Base-by-base conservation (phyloP, 2,113 vertebrate species). In the Rattus norvegicus region DNA sequence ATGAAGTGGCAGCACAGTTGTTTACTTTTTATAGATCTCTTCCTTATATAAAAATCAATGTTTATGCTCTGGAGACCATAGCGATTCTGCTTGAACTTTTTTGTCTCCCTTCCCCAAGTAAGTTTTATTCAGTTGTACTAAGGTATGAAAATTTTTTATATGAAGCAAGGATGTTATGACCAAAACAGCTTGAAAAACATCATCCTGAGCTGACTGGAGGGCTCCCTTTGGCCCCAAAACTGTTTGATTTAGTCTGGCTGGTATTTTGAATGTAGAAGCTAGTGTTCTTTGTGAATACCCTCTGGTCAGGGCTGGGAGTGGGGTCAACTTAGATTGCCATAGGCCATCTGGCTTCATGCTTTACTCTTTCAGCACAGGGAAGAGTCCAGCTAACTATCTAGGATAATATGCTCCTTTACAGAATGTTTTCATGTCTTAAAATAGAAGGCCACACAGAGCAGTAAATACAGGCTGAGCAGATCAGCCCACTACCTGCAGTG, bases 331-430 rank as follows among this genome's bases (percentile, higher is more conserved):
- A 20, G 7, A 59, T 95, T 89, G 47, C 59, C 70, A n/a, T 56
- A 49, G 65, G 43, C 65, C 36, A n/a, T 83, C 65, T 59, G 77
- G 49, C 91, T 69, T 79, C 81, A 39, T 65, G 36, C 93, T 95
- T 95, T 95, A 92, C 61, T 73, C 0, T 65, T 72, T 92, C 72
- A 87, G 63, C 56, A 69, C 63, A 67, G 43, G 3, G 56, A 95
- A 76, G 77, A 84, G 77, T 95, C 69, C 72, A 93, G 83, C 80
- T 95, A 95, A 97, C 92, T 92, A 89, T 96, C 39, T 20, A 59
- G 52, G 39, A 90, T 96, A 77, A 84, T 88, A 63, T 79, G 95
- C 81, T 91, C 83, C 95, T 94, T 92, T 67, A 89, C 36, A 93
- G 73, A 91, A 87, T 96, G 56, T 96, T 91, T 96, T 70, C 77